Evolutionary conservation across 2,888 invertebrate species (phyloP).

Genomic region (Phyllotreta striolata): DNA sequence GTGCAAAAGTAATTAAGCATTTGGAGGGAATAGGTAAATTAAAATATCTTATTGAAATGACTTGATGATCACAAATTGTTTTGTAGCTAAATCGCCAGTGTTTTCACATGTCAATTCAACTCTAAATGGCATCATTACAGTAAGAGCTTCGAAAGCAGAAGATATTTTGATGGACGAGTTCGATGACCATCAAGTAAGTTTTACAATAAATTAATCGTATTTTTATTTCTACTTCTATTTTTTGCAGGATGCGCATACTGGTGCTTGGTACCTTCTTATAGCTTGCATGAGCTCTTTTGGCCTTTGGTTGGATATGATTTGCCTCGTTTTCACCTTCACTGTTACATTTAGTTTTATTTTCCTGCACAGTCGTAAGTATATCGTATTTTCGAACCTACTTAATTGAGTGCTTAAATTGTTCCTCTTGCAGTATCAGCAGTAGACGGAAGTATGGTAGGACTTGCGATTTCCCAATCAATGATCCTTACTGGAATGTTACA

Average conservation of each 20-base stretch:
- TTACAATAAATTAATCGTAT: no score
- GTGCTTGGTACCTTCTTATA: slow-evolving; percentile 70
- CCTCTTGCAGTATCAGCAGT: slow-evolving; percentile 31
- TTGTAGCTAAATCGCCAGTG: slow-evolving; percentile 49
- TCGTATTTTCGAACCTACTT: slow-evolving; percentile 19
- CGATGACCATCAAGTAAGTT: slow-evolving; percentile 46
- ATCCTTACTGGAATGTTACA: slow-evolving; percentile 83
- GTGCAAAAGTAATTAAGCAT: slow-evolving; percentile 76
- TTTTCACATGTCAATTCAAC: slow-evolving; percentile 47
- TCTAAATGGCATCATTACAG: slow-evolving; percentile 45
- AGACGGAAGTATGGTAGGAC: slow-evolving; percentile 50
- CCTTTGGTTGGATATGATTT: slow-evolving; percentile 72
- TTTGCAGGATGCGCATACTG: slow-evolving; percentile 65
- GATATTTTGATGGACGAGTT: slow-evolving; percentile 43
- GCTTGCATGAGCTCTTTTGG: slow-evolving; percentile 70
- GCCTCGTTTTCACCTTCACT: slow-evolving; percentile 67
- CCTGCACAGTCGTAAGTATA: slow-evolving; percentile 47
- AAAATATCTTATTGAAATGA: no score
- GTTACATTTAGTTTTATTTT: slow-evolving; percentile 68
- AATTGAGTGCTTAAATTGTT: background rate
- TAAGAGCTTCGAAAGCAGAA: slow-evolving; percentile 45
- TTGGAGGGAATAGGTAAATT: slow-evolving; percentile 63
- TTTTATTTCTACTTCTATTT: background rate
- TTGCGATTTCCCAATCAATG: slow-evolving; percentile 61
- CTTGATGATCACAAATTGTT: background rate